phyloP scores from a whole-genome alignment of 2,797 vertebrate genomes.

The Novumbra hubbsi region DNA sequence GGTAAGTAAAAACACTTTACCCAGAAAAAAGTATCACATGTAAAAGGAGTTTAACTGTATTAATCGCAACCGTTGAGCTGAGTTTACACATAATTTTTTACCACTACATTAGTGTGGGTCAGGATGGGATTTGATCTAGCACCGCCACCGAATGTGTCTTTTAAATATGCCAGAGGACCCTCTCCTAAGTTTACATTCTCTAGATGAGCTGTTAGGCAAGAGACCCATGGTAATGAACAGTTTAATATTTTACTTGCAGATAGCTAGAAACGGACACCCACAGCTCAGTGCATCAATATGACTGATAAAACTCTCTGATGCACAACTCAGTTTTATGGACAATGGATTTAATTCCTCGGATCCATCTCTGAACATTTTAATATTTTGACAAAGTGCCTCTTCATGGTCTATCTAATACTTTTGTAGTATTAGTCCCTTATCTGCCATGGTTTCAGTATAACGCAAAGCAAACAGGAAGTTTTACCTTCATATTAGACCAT shows the following conservation, averaged over 20 bases:
- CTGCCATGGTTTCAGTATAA: not conserved
- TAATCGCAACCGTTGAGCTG: too few relatives aligned
- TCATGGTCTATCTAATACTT: not conserved
- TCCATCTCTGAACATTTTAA: not conserved
- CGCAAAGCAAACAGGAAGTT: not conserved
- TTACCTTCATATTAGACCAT: not conserved
- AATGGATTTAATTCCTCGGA: not conserved
- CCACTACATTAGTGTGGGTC: not conserved
- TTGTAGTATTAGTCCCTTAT: not conserved
- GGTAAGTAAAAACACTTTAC: too few relatives aligned
- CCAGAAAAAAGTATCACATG: too few relatives aligned
- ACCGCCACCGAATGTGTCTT: constrained; percentile 28
- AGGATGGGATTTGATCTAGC: constrained; percentile 14
- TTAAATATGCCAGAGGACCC: constrained; percentile 12
- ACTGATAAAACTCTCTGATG: constrained; percentile 10
- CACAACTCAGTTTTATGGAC: constrained; percentile 30
- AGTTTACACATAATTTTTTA: too few relatives aligned
- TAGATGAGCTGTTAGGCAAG: constrained; percentile 22
- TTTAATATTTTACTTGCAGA: constrained; percentile 20
- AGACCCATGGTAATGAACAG: constrained; percentile 11
- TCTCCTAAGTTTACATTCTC: constrained; percentile 43
- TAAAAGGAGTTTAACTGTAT: too few relatives aligned
- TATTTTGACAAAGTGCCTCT: constrained; percentile 1
- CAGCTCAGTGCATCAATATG: constrained; percentile 2
- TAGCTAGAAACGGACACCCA: constrained; percentile 14